A percentile compares a stretch with the other conserved stretches of the same genome.
phyloP scores from a whole-genome alignment of 2,113 vertebrate species.

The Tiliqua scincoides region DNA sequence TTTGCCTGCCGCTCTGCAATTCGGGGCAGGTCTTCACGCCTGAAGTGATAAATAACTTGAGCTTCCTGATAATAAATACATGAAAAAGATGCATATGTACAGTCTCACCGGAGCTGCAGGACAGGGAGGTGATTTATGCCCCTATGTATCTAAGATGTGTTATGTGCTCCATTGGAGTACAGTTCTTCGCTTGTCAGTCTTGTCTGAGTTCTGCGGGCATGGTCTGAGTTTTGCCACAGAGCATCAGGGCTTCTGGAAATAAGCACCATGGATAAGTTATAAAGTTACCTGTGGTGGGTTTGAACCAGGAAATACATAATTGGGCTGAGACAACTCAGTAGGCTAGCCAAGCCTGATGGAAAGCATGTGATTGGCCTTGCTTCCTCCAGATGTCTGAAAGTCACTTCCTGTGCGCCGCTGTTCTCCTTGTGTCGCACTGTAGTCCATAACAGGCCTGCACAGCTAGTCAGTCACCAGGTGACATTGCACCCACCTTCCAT shows the following conservation, averaged over 20 bases:
- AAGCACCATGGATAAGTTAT: neutral
- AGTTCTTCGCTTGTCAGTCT: neutral
- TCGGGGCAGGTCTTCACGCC: neutral
- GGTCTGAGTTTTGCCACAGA: neutral
- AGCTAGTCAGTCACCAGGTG: neutral
- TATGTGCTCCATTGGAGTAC: neutral
- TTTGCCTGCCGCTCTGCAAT: neutral
- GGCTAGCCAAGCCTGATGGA: neutral
- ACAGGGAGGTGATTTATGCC: neutral
- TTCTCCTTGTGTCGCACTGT: neutral
- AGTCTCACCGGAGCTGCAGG: neutral
- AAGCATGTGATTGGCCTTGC: neutral
- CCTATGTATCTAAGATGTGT: neutral
- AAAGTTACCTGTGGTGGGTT: neutral
- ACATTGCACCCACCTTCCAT: neutral
- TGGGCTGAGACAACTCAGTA: neutral
- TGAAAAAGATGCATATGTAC: neutral
- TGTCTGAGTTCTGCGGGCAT: neutral
- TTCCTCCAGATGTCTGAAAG: no score
- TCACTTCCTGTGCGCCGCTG: neutral
- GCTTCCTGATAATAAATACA: neutral
- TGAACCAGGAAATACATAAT: neutral
- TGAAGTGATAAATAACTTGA: constrained; percentile 20
- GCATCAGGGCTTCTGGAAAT: neutral
- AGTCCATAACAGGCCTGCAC: neutral